Percentiles rank a stretch among this genome's conserved stretches.
Conservation (phyloP, 2,797 vertebrate species). For the Anisognathus igniventris region DNA sequence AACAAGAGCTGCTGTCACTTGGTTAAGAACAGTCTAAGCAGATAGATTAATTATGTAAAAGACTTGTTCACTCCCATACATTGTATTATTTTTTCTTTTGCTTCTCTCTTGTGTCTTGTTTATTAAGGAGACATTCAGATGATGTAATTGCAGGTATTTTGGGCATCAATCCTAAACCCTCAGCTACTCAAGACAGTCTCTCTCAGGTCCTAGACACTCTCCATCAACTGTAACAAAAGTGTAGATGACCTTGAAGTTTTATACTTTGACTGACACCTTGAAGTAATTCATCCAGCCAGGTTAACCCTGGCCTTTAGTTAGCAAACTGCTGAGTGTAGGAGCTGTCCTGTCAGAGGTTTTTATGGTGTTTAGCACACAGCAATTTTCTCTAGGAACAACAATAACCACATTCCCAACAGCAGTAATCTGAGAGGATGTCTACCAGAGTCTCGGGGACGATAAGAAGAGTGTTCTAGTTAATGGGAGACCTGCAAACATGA, state of each 20-base stretch:
- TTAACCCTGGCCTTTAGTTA: neutral
- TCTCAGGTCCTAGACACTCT: neutral
- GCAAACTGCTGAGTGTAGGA: neutral
- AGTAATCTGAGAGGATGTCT: neutral
- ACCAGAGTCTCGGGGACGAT: neutral
- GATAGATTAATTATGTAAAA: neutral
- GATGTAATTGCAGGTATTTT: neutral
- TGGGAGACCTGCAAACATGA: neutral
- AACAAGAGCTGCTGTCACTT: neutral
- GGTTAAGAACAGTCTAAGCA: neutral
- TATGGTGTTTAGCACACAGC: neutral
- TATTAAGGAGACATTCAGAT: neutral
- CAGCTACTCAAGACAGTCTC: neutral
- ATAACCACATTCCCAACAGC: neutral
- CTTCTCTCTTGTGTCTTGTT: neutral
- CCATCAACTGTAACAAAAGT: neutral
- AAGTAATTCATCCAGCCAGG: neutral
- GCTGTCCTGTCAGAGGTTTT: neutral
- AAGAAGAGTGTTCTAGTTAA: neutral
- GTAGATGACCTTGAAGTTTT: neutral
- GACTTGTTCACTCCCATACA: neutral
- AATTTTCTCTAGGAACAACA: neutral
- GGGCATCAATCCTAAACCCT: neutral
- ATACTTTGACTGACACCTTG: neutral
- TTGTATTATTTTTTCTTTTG: neutral